Base-by-base conservation (phyloP, 2,888 invertebrate genomes). In the Apotomis capreana region DNA sequence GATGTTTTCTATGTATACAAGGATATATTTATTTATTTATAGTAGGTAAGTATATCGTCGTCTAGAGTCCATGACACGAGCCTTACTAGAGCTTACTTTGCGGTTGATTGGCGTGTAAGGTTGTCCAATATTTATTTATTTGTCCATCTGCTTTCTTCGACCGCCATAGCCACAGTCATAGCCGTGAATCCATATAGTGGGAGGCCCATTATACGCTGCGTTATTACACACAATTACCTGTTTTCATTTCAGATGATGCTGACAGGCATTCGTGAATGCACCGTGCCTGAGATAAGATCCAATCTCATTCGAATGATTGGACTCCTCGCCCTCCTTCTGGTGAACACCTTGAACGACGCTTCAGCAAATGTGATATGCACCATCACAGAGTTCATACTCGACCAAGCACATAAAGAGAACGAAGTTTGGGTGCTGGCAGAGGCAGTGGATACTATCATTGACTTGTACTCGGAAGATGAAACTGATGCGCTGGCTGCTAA, bases 391-490 rank as follows among this genome's bases (percentile, higher is more conserved):
- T 96, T 95, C 81, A 93, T 96, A 77, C 78, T 96, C 55, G 95
- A 95, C 49, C 93, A 94, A 74, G 89, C 92, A 2, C 90, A 89
- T n/a, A 94, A 94, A 78, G 96, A 96, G 80, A 87, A 90, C 26
- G 95, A 96, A 75, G 94, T 96, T 6, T 96, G 96, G 95, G 95
- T 96, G 5, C 89, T 95, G 51, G 96, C 96, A 0, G 97, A 97
- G 89, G 95, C 96, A 4, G 83, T 97, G 54, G 97, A 97, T 82
- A 95, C 96, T 0, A 82, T 97, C 40, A 96, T 97, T 87, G 97
- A 97, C 82, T 94, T 97, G 77, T 97, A 96, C 86, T 94, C 96
- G 0, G 96, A 96, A 81, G 97, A 97, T 81, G 95, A 96, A 81
- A 95, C 96, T 70, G 95, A 96, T 83, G 81, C 82, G 26, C 87